These are phyloP conservation scores for Tetragonula carbonaria DNA, from an alignment of 2,888 invertebrate species.

Conservation along the genomic window DNA sequence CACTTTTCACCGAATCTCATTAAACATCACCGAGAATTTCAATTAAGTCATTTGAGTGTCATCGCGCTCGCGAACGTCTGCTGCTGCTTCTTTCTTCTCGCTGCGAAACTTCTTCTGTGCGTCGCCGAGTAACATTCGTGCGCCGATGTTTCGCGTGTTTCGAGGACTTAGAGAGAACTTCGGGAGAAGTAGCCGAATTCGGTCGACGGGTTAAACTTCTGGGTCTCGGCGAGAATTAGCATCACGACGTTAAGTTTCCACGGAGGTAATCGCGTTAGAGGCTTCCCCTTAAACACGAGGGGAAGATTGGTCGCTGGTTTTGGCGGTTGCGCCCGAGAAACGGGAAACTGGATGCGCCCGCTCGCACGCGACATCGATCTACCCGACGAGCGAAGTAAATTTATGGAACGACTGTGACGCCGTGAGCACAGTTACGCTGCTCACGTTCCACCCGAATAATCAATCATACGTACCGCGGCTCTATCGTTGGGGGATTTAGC, in stretches of 20 bases:
- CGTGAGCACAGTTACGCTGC: background rate
- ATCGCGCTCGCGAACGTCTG: too few species aligned
- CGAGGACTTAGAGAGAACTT: too few species aligned
- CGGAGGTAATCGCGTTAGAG: slow-evolving; percentile 18
- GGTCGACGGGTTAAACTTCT: slow-evolving; percentile 12
- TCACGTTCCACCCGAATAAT: background rate
- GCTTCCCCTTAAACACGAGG: background rate
- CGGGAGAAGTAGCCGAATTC: background rate
- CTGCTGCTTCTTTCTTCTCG: too few species aligned
- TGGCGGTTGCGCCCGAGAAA: background rate
- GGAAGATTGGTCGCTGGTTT: slow-evolving; percentile 2
- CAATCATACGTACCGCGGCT: background rate
- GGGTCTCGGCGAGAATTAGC: slow-evolving; percentile 28
- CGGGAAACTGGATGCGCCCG: background rate
- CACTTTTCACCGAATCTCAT: too few species aligned
- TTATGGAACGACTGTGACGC: background rate
- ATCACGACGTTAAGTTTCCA: slow-evolving; percentile 26
- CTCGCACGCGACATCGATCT: slow-evolving; percentile 11
- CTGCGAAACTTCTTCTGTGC: too few species aligned
- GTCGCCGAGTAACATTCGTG: too few species aligned
- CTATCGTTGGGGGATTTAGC: background rate
- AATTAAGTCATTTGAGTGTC: too few species aligned
- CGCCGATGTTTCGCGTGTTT: too few species aligned
- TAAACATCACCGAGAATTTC: too few species aligned
- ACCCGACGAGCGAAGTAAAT: slow-evolving; percentile 5